Evolutionary conservation across 2,888 invertebrate genomes (phyloP), one percentile per base, ranked within the genome.

Genomic region (Prenolepis imparis): DNA sequence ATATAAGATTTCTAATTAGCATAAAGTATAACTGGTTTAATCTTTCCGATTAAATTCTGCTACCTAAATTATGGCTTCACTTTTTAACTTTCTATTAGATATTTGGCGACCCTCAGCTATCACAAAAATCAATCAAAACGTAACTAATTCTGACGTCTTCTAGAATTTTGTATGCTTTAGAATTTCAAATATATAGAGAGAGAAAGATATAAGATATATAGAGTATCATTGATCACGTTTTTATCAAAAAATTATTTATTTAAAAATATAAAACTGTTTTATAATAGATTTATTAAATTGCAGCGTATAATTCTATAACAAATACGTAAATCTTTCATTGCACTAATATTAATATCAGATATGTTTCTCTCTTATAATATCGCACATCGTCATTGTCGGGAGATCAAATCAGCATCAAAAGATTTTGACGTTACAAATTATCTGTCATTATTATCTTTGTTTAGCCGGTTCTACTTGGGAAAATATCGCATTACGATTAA

Each of bases 401-500:
- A 55, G 18, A 74, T 59, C 15, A 59, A 32, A 67, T 44, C 15
- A 15, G 11, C 21, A 2, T 24, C 3, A 36, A 48, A 21, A 28
- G 12, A 59, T 70, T 48, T 36, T 59, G 18, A 21, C 11, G 57
- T 41, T 32, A 5, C 28, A 15, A 48, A 52, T 52, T n/a, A 52
- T 52, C 52, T n/a, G n/a, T 18, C 12, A 15, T 24, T n/a, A 61
- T 70, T 48, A 48, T 80, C 11, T 21, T 66, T 52, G n/a, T 75
- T 9, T 52, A n/a, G 24, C n/a, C 12, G 28, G 15, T 44, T 68
- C 41, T 24, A 41, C 21, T 67, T 12, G 18, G 4, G 32, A 59
- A 48, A 36, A 70, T 44, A 36, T 70, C n/a, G 55, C 57, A 41
- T 70, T 36, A 68, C 59, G 36, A 36, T 68, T 78, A 68, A 80